Percentiles rank a stretch among this genome's conserved stretches.
phyloP scores from a whole-genome alignment of 2,113 vertebrate genomes.

The Spilogale gracilis region DNA sequence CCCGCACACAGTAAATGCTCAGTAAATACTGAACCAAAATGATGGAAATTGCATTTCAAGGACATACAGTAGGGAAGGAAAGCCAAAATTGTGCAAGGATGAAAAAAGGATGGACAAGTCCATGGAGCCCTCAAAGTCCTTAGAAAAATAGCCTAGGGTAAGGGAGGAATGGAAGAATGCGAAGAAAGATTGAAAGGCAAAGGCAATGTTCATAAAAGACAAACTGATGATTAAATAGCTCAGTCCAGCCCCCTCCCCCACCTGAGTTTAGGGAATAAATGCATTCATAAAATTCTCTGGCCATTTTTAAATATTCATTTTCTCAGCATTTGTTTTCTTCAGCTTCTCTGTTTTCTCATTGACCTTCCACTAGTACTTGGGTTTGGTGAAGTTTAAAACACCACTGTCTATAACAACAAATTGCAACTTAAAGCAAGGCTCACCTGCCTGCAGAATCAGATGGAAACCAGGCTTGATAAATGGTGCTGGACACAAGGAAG shows the following conservation, averaged over 20 bases:
- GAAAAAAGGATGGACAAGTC: not conserved
- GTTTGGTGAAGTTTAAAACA: constrained; percentile 32
- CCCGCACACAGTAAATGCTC: not conserved
- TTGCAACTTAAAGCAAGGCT: not conserved
- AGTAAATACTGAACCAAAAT: not conserved
- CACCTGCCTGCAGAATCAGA: not conserved
- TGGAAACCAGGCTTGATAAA: constrained; percentile 53
- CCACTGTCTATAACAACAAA: not conserved
- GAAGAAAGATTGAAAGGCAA: not conserved
- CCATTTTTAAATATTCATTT: not conserved
- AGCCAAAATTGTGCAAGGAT: not conserved
- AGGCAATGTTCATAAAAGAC: not conserved
- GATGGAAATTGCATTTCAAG: not conserved
- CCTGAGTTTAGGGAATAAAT: not conserved
- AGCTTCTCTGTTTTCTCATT: not conserved
- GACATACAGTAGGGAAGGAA: not conserved
- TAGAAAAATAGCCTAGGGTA: not conserved
- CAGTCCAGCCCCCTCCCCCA: not conserved
- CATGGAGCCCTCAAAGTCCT: not conserved
- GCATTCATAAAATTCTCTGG: not conserved
- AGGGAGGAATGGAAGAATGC: not conserved
- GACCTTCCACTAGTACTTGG: not conserved
- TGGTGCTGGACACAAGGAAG: not conserved
- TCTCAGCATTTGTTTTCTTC: not conserved
- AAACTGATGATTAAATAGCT: not conserved